Conservation (phyloP, 2,113 vertebrate genomes). For the Cairina moschata region DNA sequence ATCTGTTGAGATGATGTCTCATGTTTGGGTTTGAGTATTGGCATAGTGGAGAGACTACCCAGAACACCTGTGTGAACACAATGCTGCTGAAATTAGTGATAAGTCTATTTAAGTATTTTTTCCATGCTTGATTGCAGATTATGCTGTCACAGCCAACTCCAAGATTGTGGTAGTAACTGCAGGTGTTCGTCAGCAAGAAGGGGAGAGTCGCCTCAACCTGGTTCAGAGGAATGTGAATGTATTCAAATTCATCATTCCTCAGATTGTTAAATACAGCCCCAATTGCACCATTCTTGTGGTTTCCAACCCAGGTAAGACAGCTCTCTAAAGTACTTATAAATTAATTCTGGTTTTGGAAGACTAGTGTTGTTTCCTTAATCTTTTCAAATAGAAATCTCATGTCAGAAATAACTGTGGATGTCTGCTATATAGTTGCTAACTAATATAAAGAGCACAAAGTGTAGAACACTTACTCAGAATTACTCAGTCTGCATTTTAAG, state of each 20-base stretch:
- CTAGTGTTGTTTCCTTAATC: not conserved
- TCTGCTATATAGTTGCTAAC: not conserved
- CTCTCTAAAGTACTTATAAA: not conserved
- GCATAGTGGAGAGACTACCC: not conserved
- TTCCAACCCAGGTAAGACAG: slow-evolving; percentile 90
- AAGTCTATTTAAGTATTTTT: not conserved
- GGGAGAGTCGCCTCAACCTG: slow-evolving; percentile 94
- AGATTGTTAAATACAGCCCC: slow-evolving; percentile 92
- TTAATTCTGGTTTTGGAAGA: not conserved
- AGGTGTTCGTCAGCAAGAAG: slow-evolving; percentile 96
- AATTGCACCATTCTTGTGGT: slow-evolving; percentile 93
- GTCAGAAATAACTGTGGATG: not conserved
- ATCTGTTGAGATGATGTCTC: not conserved
- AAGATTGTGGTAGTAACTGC: slow-evolving; percentile 94
- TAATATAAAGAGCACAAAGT: not conserved
- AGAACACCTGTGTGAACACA: not conserved
- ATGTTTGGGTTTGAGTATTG: accelerated
- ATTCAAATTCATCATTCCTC: slow-evolving; percentile 96
- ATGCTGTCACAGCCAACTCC: slow-evolving; percentile 91
- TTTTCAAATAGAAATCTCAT: not conserved
- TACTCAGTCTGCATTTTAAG: not conserved
- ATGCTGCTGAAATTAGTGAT: not conserved
- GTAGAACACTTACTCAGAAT: not conserved
- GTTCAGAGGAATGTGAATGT: slow-evolving; percentile 97
- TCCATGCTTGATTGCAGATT: slow-evolving; percentile 78